Evolutionary conservation across 2,888 invertebrate species (phyloP), one percentile per base, ranked within the genome.

Genomic region (Ischnura elegans): DNA sequence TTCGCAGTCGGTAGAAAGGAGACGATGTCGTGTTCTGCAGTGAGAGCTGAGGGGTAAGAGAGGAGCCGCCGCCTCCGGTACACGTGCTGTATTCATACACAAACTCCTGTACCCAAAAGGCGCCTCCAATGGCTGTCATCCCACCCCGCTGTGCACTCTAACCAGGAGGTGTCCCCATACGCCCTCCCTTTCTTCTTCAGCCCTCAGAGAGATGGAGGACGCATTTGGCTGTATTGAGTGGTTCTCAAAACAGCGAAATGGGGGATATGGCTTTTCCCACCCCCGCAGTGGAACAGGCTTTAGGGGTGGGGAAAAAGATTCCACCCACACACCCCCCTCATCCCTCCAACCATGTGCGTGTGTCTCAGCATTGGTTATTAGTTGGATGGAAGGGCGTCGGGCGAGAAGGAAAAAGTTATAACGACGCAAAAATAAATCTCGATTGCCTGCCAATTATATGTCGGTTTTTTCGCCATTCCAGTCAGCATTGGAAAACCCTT

Each of bases 221-320:
- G 86, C 90, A 90, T 90, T 90, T 66, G 90, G 90, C 25, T 42
- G 51, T 66, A 90, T 66, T 61, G 87, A 87, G 87, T 55, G 87
- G 87, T 55, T 90, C 55, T 87, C 21, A 42, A 36, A 90, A 90
- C 90, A 55, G 90, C 61, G 61, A 61, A 36, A 6, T n/a, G 90
- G 25, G 43, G 61, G 61, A 90, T 90, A 61, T 55, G 25, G 90
- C 42, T 61, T 43, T n/a, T 42, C 87, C 87, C 36, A 87, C 76
- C 76, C 29, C 29, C 36, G n/a, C 76, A 5, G 5, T 29, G 10
- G 29, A 36, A n/a, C 8, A n/a, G 6, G n/a, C n/a, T 13, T 25
- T 8, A 3, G 76, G 66, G 36, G 76, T 8, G 36, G 76, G 13
- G 21, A 55, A 21, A 21, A 51, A 51, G 51, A 51, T 19, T 19